Base-by-base conservation (phyloP, 1,140 invertebrate species). In the Ceratosolen fusciceps region DNA sequence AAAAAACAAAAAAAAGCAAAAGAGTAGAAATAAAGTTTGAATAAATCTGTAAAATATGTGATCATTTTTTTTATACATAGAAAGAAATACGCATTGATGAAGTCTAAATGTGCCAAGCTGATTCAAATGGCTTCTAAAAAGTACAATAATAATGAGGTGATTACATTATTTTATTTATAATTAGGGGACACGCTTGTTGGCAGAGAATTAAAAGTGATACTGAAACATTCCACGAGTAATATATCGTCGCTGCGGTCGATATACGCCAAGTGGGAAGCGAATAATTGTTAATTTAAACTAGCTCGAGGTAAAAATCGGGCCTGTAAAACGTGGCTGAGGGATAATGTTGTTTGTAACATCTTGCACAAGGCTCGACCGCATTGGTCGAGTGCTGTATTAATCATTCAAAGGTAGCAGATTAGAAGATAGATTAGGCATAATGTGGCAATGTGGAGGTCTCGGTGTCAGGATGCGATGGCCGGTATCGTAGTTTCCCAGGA, bases 101-200 rank as follows among this genome's bases (percentile, higher is more conserved):
- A 67, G 43, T 24, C 60, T 65, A 14, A 37, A 37, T 37, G 3
- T 47, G 2, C 68, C 12, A 9, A 0, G 52, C 21, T 14, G 58
- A 56, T 73, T 21, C 31, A 56, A 73, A 56, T 58, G 39, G 21
- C 26, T 58, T 73, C 26, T 37, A 37, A 73, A 37, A 24, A 73
- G 19, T 56, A 58, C 19, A 73, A 73, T 54, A 72, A 72, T 34
- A 34, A 54, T 3, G 70, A 5, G 21, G 2, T 34, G 24, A 1
- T 10, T 31, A 71, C 31, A 21, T 54, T 10, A 1, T 8, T 10
- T n/a, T n/a, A n/a, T n/a, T n/a, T n/a, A n/a, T n/a, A n/a, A n/a
- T n/a, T 12, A 71, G 9, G 2, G 21, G 39, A 26, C 29, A 37
- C 0, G 4, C 5, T 52, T 16, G 19, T 65, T 37, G 0, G 3